Base-by-base conservation (phyloP, 2,888 invertebrate genomes). In the Laspeyria flexula region DNA sequence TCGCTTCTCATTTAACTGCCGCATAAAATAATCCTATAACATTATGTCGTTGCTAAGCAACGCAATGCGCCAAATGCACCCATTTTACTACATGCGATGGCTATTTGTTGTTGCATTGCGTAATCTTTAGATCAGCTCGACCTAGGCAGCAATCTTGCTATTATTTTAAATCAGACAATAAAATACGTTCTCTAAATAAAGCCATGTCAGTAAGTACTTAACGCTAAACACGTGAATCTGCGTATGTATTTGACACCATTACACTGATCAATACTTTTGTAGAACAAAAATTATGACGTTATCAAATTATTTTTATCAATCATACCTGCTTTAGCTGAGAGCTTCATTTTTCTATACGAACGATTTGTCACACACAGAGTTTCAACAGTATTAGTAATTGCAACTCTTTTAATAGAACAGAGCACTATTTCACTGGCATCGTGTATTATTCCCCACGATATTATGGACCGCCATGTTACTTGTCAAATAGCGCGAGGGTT, bases 11-110 rank as follows among this genome's bases (percentile, higher is more conserved):
- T 27, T 57, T 45, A 54, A 56, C 16, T 47, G 35, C 45, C 42
- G 47, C 49, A 58, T 55, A 52, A 47, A 53, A 59, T 42, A 43
- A 55, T 60, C 31, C 40, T 48, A 27, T 46, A 52, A 47, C 44
- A 55, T 46, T 42, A 63, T 53, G 55, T 41, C 65, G 88, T 90
- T 89, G 86, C 90, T 80, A 77, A 69, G 90, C 83, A 88, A 89
- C 89, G 75, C 74, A 81, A 76, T 87, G 86, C 88, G 85, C 79
- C 77, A 85, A 81, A 78, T 79, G 86, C 85, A 83, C 77, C 75
- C 77, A 73, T 77, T 74, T 69, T 62, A 51, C 54, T 46, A 66
- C 61, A 66, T 67, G 60, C 71, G 63, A 65, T 70, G 63, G 58
- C 49, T 62, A 60, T 66, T 63, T 65, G 40, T 57, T 54, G 21